Conservation (phyloP, 2,888 invertebrate genomes). For the Habroteleia sp. region DNA sequence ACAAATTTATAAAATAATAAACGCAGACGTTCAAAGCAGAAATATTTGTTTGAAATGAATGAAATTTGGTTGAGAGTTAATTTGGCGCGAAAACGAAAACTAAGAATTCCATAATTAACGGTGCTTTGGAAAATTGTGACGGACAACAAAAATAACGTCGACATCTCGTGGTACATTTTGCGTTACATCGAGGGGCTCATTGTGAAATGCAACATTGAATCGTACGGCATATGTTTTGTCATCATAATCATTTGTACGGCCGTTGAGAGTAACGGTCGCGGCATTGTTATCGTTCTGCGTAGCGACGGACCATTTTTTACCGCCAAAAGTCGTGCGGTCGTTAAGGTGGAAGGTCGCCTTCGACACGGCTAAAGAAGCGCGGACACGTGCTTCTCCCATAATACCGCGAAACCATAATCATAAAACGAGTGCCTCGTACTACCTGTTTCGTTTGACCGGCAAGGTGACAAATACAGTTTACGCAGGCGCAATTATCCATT, state of each 20-base stretch:
- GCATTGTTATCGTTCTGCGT: constrained; percentile 64
- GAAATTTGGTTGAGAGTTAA: too few species aligned
- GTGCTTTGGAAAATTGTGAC: constrained; percentile 2
- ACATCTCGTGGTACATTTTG: constrained; percentile 16
- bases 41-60: too few species aligned
- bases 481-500: too few species aligned
- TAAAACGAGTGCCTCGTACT: constrained; percentile 49
- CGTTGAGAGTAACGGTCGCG: constrained; percentile 56
- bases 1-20: too few species aligned
- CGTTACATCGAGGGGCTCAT: background rate
- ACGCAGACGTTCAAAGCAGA: too few species aligned
- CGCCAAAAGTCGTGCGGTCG: constrained; percentile 62
- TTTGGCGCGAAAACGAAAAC: too few species aligned
- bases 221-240: constrained; percentile 54
- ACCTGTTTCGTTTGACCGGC: constrained; percentile 23
- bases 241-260: constrained; percentile 60
- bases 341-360: constrained; percentile 63
- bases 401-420: constrained; percentile 62
- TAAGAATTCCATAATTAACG: too few species aligned
- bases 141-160: constrained; percentile 8
- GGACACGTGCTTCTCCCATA: constrained; percentile 61
- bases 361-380: constrained; percentile 57
- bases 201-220: constrained; percentile 36
- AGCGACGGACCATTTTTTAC: constrained; percentile 57
- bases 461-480: constrained; percentile 41